Conservation (phyloP, 2,888 invertebrate species). For the Cryptocheilus praepositus region DNA sequence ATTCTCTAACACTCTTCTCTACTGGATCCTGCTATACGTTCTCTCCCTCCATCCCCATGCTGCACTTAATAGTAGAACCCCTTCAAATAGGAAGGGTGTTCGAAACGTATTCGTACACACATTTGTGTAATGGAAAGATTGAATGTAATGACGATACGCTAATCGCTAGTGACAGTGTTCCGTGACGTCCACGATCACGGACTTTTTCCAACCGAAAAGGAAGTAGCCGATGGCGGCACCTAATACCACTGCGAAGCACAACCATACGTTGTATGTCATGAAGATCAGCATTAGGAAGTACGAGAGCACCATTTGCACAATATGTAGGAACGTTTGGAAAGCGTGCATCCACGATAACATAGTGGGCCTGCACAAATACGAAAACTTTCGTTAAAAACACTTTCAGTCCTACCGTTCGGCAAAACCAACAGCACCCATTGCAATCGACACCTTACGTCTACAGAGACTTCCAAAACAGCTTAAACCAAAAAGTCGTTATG, state of each 20-base stretch:
- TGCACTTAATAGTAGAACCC: neutral
- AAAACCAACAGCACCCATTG: too few relatives aligned
- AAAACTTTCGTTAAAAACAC: neutral
- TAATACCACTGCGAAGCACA: conserved; percentile 90
- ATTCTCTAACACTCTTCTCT: conserved; percentile 10
- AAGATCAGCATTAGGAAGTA: conserved; percentile 97
- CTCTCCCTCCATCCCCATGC: neutral
- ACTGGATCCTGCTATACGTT: neutral
- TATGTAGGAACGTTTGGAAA: conserved; percentile 91
- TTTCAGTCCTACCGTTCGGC: neutral
- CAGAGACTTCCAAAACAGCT: neutral
- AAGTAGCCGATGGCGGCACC: conserved; percentile 96
- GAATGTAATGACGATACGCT: conserved; percentile 29
- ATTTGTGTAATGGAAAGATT: conserved; percentile 13
- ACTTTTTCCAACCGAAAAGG: conserved; percentile 96
- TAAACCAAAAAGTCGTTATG: neutral
- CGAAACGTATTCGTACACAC: conserved; percentile 24
- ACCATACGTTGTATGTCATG: conserved; percentile 97
- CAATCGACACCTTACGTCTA: too few relatives aligned
- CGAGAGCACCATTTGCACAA: conserved; percentile 91
- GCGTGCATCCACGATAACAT: conserved; percentile 90
- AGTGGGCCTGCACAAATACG: conserved; percentile 81
- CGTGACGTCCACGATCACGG: conserved; percentile 93
- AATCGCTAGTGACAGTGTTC: conserved; percentile 91
- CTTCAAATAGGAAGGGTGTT: neutral